Conservation (phyloP, 1,140 invertebrate species). For the Nymphalis io region DNA sequence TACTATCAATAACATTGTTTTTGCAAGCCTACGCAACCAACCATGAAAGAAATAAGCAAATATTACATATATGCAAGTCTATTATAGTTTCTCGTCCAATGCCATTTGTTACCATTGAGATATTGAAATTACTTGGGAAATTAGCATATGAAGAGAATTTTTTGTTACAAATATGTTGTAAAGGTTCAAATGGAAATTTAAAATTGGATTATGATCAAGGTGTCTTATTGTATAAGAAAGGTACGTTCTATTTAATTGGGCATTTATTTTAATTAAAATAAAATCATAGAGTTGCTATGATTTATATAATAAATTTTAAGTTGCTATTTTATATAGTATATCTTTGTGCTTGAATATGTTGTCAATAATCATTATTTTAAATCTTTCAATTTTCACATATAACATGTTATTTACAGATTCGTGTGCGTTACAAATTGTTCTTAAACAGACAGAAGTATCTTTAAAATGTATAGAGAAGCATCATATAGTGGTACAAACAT, state of each 20-base stretch:
- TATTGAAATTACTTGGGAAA: slow-evolving; percentile 35
- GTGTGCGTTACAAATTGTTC: slow-evolving; percentile 58
- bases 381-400: too few species aligned
- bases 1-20: slow-evolving; percentile 46
- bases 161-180: slow-evolving; percentile 38
- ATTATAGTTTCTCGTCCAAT: slow-evolving; percentile 51
- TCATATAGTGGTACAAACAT: slow-evolving; percentile 30
- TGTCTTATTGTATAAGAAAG: slow-evolving; percentile 57
- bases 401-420: slow-evolving; percentile 46
- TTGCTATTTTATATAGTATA: too few species aligned
- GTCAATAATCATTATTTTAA: too few species aligned
- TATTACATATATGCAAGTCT: slow-evolving; percentile 42
- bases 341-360: not conserved
- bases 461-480: slow-evolving; percentile 58
- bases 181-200: slow-evolving; percentile 48
- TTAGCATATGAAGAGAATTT: slow-evolving; percentile 5
- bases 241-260: slow-evolving; percentile 32
- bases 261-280: slow-evolving; percentile 30
- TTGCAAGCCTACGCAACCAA: slow-evolving; percentile 18
- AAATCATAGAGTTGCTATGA: not conserved
- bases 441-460: slow-evolving; percentile 58
- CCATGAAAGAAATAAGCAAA: slow-evolving; percentile 15
- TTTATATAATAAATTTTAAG: not conserved
- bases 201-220: slow-evolving; percentile 68
- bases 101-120: slow-evolving; percentile 42